Evolutionary conservation across 2,888 invertebrate species (phyloP), one percentile per base, ranked within the genome.

Genomic region (Idaea aversata): DNA sequence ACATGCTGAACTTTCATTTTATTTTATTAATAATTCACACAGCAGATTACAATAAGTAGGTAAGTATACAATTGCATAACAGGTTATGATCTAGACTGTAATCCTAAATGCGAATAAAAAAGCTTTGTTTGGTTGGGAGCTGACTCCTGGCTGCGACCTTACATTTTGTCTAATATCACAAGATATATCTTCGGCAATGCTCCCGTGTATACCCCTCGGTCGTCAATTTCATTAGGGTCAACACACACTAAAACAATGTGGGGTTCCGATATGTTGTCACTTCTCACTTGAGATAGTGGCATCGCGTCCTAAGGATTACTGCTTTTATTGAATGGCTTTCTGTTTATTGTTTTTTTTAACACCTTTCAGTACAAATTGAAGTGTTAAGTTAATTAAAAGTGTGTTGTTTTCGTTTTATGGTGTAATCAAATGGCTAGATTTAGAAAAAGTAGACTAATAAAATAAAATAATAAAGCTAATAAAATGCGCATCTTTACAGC

Each of bases 151-250:
- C n/a, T n/a, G n/a, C n/a, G n/a, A n/a, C n/a, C n/a, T n/a, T n/a
- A n/a, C n/a, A n/a, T n/a, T 34, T 61, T 15, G 34, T 35, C 4
- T 47, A 6, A 16, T 72, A 72, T 75, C 73, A 65, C 62, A 5
- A 61, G 73, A 80, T 61, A 57, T 57, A 76, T 81, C 77, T 65
- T 38, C 1, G 59, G 64, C 68, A 16, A 7, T 64, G 10, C 5
- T 60, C 65, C 15, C 70, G 13, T 69, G 70, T 82, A 64, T 25
- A 69, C 6, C 4, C 25, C 67, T 5, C 65, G 70, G 70, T 76
- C 80, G 81, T 86, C 88, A 88, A 88, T 90, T 88, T 87, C 87
- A 89, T 90, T 86, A 90, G 87, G 87, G 88, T 87, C 80, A 82
- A 72, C 76, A 75, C 75, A 70, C 74, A 78, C 83, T 87, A 85